Percentiles rank a stretch among this genome's conserved stretches.
phyloP scores from a whole-genome alignment of 2,113 vertebrate genomes.

The Misgurnus mizolepis region DNA sequence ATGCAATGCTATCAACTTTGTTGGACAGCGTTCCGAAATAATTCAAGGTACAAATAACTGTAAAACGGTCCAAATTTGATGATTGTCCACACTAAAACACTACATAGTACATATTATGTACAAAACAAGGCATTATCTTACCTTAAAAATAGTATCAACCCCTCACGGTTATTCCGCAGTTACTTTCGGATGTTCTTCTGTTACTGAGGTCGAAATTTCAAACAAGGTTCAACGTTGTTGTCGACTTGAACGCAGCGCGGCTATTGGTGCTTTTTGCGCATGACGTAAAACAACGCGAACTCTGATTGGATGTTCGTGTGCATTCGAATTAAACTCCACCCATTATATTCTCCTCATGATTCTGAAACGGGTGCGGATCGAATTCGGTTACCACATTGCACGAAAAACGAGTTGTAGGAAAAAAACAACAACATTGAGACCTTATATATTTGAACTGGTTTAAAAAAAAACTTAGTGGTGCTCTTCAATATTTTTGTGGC shows the following conservation, averaged over 20 bases:
- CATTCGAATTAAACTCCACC: slow-evolving; percentile 30
- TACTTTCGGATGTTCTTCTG: background rate
- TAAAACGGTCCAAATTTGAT: background rate
- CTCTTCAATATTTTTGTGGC: background rate
- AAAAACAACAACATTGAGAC: too few species aligned
- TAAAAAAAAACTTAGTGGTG: too few species aligned
- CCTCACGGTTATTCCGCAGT: background rate
- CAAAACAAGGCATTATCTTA: background rate
- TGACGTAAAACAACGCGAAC: background rate
- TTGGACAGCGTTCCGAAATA: too few species aligned
- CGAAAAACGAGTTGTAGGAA: too few species aligned
- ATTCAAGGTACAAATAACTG: background rate
- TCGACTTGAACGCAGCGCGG: background rate
- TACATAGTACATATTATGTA: background rate
- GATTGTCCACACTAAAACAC: background rate
- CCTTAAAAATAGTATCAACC: background rate
- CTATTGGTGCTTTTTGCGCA: slow-evolving; percentile 57
- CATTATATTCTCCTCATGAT: too few species aligned
- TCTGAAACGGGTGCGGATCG: background rate
- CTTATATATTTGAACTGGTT: too few species aligned
- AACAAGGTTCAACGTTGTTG: slow-evolving; percentile 51
- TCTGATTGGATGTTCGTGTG: slow-evolving; percentile 54
- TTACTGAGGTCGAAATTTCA: slow-evolving; percentile 58
- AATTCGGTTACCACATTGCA: too few species aligned
- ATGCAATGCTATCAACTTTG: too few species aligned